A percentile compares a stretch with the other conserved stretches of the same genome.
Conservation (phyloP, 1,140 invertebrate genomes). For the Vanessa tameamea region DNA sequence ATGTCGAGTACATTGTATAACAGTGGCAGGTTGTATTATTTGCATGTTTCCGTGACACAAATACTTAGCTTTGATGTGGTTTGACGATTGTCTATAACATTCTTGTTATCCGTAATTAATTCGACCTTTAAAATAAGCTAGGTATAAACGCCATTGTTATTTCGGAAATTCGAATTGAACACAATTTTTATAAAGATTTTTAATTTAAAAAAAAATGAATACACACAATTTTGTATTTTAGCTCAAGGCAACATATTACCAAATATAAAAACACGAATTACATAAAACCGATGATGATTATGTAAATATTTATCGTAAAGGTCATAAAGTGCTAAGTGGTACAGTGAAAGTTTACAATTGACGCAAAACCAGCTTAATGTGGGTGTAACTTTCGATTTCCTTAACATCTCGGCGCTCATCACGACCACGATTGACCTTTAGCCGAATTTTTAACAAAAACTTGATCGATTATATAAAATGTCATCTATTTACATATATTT, state of each 20-base stretch:
- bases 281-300: conserved; percentile 39
- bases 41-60: conserved; percentile 25
- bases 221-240: neutral
- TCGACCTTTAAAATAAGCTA: neutral
- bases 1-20: conserved; percentile 47
- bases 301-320: conserved; percentile 59
- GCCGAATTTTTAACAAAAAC: conserved; percentile 37
- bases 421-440: conserved; percentile 52
- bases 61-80: neutral
- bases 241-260: conserved; percentile 13
- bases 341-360: conserved; percentile 66
- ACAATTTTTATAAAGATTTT: neutral
- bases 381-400: conserved; percentile 68
- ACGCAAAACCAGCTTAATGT: conserved; percentile 50
- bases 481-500: conserved; percentile 26
- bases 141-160: no score
- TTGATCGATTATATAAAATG: conserved; percentile 23
- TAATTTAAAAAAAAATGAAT: neutral
- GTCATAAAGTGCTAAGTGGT: conserved; percentile 67
- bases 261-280: conserved; percentile 33
- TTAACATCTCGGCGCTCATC: conserved; percentile 50
- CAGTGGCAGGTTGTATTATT: conserved; percentile 36
- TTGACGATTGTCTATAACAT: conserved; percentile 7
- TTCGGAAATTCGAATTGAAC: neutral
- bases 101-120: neutral